Percentiles rank a stretch among this genome's conserved stretches.
phyloP scores from a whole-genome alignment of 2,797 vertebrate genomes.

The Cichlasoma orientale region DNA sequence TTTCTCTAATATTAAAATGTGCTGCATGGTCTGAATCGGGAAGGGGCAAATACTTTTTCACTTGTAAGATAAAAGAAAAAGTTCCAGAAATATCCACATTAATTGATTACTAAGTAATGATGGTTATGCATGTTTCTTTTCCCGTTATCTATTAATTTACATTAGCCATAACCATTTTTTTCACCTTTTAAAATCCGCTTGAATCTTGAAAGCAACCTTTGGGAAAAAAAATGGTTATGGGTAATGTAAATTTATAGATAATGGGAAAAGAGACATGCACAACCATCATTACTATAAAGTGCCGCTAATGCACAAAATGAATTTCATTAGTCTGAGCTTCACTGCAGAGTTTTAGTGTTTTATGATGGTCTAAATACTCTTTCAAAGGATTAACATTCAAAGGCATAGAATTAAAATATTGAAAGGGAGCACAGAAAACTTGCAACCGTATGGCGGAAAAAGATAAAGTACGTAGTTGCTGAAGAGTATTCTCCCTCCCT shows the following conservation, averaged over 20 bases:
- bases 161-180: neutral
- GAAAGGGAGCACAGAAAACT: neutral
- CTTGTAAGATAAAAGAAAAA: too few relatives aligned
- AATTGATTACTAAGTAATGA: neutral
- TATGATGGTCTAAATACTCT: neutral
- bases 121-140: neutral
- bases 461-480: neutral
- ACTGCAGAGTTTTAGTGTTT: neutral
- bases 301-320: conserved; percentile 1
- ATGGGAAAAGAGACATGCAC: neutral
- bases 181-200: too few relatives aligned
- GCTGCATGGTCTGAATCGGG: too few relatives aligned
- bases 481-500: neutral
- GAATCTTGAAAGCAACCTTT: too few relatives aligned
- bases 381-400: conserved; percentile 11
- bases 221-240: neutral
- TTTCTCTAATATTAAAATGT: too few relatives aligned
- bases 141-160: neutral
- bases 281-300: neutral
- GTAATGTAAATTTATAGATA: neutral
- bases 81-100: too few relatives aligned
- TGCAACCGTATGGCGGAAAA: neutral
- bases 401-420: conserved; percentile 3
- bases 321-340: conserved; percentile 20
- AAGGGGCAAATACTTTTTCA: too few relatives aligned